Evolutionary conservation across 2,888 invertebrate species (phyloP), one percentile per base, ranked within the genome.

Genomic region (Drepanosiphum platanoidis): DNA sequence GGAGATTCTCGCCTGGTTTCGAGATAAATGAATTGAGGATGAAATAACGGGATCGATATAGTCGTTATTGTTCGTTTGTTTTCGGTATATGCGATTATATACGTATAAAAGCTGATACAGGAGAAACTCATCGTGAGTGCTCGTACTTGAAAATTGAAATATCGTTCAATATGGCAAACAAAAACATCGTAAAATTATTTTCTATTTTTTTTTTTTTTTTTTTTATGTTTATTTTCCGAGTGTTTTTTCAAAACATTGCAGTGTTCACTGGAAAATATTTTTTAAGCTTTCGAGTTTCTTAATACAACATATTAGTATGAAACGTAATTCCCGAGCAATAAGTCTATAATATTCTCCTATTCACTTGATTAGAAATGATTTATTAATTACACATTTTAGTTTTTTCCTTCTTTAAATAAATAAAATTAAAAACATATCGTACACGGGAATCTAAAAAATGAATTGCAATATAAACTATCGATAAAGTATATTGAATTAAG

Each of bases 141-240:
- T 36, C 15, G 27, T 18, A 4, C 34, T 7, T 13, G 34, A 27
- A 34, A 52, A 32, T 52, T 52, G 34, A 74, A 34, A 52, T 34
- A 74, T 74, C 52, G 74, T 52, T 52, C n/a, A 74, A 34, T 52
- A 11, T 52, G 36, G 27, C 36, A 77, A 77, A 61, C 36, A 36
- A 77, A 77, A 61, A 77, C 36, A 77, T 77, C 61, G 61, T 36
- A 36, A 61, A n/a, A 61, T 61, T 77, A 77, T 77, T 61, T 75
- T 34, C 13, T 61, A 77, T 77, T 61, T 77, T 61, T 27, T 61
- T 77, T 61, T 36, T 61, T 77, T 36, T 75, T 34, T 7, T 61
- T 61, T 77, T 61, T 77, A 36, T 27, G 36, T 77, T 61, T 36
- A 36, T 77, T 36, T 36, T 58, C 36, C 34, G 75, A 61, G 75